Evolutionary conservation across 2,888 invertebrate species (phyloP), one percentile per base, ranked within the genome.

Genomic region (Sialis lutaria): DNA sequence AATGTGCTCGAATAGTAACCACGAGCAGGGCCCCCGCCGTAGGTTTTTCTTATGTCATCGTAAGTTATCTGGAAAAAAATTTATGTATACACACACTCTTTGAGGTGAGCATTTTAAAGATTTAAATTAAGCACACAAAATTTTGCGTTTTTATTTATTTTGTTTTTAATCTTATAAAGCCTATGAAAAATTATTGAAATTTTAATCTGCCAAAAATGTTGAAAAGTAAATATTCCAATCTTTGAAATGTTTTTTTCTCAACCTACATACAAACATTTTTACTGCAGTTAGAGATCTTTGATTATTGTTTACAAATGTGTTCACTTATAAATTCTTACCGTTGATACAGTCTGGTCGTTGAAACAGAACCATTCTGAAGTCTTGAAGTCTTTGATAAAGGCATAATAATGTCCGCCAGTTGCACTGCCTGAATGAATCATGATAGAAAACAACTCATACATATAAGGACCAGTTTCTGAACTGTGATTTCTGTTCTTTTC

Each of bases 351-450:
- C 57, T 88, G 85, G 65, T 91, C 91, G 63, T 91, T 90, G 61
- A 90, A 91, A 58, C 87, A 85, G 60, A 80, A 82, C 90, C 90
- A 91, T 54, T 79, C 74, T 50, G 77, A 74, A 46, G 72, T 77
- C 50, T 73, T 72, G 53, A 82, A 79, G 57, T 82, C 86, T 70
- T 87, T 88, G 50, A 91, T 87, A 58, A 89, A 90, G 2, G 88
- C 90, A 63, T 86, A 91, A 63, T 92, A 92, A 65, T 91, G 91
- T 1, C 91, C 91, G 30, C 89, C 89, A 12, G 82, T 81, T 0
- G 90, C 89, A 63, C 85, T 88, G 8, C 91, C 91, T 30, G 87
- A 85, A 65, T 91, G 91, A 48, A 91, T 85, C 87, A 91, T 88
- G 53, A 91, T 87, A 12, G 88, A 86, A 63, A 88, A 91, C 34